phyloP scores from a whole-genome alignment of 2,113 vertebrate genomes.

The Prietella phreatophila region DNA sequence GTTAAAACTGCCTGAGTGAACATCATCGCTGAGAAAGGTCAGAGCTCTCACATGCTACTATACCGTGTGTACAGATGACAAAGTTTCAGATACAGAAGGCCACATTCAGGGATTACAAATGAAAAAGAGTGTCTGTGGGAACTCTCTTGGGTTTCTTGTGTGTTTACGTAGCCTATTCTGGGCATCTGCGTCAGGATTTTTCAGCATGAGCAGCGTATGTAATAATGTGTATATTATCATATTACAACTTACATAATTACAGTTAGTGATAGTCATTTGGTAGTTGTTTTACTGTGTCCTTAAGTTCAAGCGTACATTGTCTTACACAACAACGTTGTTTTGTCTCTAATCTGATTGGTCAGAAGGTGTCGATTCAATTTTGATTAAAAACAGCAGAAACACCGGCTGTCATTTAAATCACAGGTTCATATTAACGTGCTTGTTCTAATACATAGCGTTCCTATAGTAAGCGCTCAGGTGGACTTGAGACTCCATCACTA shows the following conservation, averaged over 20 bases:
- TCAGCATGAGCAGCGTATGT: neutral
- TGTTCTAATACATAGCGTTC: neutral
- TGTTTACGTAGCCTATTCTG: slow-evolving; percentile 22
- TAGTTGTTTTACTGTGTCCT: neutral
- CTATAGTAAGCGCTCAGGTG: neutral
- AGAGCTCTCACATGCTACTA: slow-evolving; percentile 32
- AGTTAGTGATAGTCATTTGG: neutral
- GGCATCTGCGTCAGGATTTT: neutral
- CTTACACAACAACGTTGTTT: neutral
- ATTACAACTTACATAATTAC: neutral
- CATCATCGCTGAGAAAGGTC: slow-evolving; percentile 27
- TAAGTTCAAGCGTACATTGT: neutral
- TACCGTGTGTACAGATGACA: slow-evolving; percentile 17
- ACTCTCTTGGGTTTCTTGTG: slow-evolving; percentile 28
- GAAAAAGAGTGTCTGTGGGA: neutral
- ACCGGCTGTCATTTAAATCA: neutral
- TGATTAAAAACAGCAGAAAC: neutral
- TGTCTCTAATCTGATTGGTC: neutral
- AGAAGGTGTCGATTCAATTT: neutral
- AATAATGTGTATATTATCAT: neutral
- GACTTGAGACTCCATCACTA: neutral
- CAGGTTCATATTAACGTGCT: neutral
- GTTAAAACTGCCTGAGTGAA: slow-evolving; percentile 14
- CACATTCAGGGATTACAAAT: slow-evolving; percentile 8
- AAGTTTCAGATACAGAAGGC: slow-evolving; percentile 17